Conservation (phyloP, 2,797 vertebrate genomes). For the Dermochelys coriacea region DNA sequence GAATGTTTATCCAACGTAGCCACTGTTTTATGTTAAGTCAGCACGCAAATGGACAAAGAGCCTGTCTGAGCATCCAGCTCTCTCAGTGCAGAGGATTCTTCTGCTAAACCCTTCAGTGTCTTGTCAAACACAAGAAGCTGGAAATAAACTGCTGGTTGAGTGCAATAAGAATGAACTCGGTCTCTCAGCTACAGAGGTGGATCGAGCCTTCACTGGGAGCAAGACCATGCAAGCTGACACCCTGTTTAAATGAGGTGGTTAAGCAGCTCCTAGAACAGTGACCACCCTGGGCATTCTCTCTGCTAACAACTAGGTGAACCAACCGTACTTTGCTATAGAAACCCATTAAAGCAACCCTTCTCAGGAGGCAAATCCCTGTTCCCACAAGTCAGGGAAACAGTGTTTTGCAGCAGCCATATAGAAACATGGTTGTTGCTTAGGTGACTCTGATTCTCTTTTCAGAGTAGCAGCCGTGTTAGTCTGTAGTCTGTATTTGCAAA, state of each 20-base stretch:
- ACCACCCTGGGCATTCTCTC: neutral
- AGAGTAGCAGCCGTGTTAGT: too few relatives aligned
- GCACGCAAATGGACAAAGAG: neutral
- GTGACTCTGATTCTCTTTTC: too few relatives aligned
- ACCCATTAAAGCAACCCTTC: neutral
- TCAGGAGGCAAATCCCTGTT: neutral
- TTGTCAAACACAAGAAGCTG: neutral
- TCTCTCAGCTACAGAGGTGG: neutral
- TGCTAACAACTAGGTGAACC: neutral
- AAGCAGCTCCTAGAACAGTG: too few relatives aligned
- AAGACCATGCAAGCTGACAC: neutral
- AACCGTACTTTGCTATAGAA: neutral
- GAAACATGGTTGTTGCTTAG: rapidly evolving
- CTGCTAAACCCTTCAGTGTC: neutral
- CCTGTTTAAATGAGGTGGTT: too few relatives aligned
- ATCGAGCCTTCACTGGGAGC: neutral
- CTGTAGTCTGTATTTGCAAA: too few relatives aligned
- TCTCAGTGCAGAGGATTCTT: neutral
- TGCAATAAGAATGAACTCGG: too few relatives aligned
- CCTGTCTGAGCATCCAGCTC: too few relatives aligned
- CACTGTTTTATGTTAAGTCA: neutral
- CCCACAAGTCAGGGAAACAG: neutral
- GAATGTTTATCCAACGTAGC: neutral
- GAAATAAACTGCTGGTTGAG: neutral
- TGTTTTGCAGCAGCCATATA: neutral